A percentile compares a stretch with the other conserved stretches of the same genome.
Conservation (phyloP, 2,888 invertebrate species). For the Eurois occulta region DNA sequence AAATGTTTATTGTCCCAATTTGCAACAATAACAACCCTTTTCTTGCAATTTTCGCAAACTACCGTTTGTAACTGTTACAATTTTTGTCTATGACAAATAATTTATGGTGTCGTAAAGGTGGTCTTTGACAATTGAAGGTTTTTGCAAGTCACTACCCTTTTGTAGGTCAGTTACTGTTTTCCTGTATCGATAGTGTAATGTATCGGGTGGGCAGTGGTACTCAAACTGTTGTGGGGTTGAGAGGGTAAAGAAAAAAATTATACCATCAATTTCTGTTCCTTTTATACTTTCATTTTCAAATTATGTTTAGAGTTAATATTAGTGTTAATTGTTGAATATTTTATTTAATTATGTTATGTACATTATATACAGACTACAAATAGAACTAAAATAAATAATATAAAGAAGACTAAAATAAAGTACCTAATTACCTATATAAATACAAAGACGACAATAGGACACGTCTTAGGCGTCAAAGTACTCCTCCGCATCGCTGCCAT, state of each 20-base stretch:
- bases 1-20: conserved; percentile 71
- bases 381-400: too few relatives aligned
- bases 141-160: conserved; percentile 87
- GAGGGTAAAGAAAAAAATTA: neutral
- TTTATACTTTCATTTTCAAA: neutral
- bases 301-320: neutral
- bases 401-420: too few relatives aligned
- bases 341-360: too few relatives aligned
- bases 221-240: conserved; percentile 70
- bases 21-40: conserved; percentile 81
- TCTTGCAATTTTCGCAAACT: conserved; percentile 82
- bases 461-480: too few relatives aligned
- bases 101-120: conserved; percentile 86
- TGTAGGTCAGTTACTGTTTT: conserved; percentile 86
- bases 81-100: conserved; percentile 80
- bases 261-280: neutral
- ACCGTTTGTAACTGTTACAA: conserved; percentile 84
- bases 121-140: conserved; percentile 77
- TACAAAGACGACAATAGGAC: too few relatives aligned
- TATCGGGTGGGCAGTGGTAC: conserved; percentile 68
- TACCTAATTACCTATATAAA: too few relatives aligned
- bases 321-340: too few relatives aligned
- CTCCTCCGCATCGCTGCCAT: too few relatives aligned
- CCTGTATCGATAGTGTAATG: conserved; percentile 77
- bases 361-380: too few relatives aligned